Base-by-base conservation (phyloP, 2,797 vertebrate species). In the Chromis chromis region DNA sequence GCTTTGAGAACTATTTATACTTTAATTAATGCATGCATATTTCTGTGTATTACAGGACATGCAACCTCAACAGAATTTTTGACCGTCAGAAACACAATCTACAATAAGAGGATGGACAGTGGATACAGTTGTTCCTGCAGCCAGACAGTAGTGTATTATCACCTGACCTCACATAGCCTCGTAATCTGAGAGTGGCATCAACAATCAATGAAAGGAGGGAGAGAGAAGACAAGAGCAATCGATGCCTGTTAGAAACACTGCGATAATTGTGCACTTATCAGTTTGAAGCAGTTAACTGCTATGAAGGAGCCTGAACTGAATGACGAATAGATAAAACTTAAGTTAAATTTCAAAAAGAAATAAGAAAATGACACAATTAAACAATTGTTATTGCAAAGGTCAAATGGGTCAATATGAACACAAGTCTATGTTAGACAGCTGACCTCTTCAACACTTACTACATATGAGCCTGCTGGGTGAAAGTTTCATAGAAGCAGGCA, bases 241-340 rank as follows among this genome's bases (percentile, higher is more conserved):
- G 80, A 94, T 94, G 85, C 60, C 85, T 70, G 87, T 90, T 86
- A 84, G 82, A 86, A 91, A 91, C 84, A 78, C 65, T 63, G 44
- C 19, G 42, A 83, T 88, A 92, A 93, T 89, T 92, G 88, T 75
- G 65, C 81, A 89, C 86, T 91, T 93, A 93, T 93, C 92, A 83
- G 82, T 74, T 79, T 79, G 75, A 70, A 68, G 70, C 81, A 79
- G 82, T 69, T 64, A 81, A 82, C 83, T 31, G 73, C 78, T 66
- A 33, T 79, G 70, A 91, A 85, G 67, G 68, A 79, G 78, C 67
- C 44, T 60, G 69, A 82, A 80, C 44, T 74, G 57, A 66, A 62
- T 27, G 61, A 85, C 56, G 71, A 69, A 71, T 55, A 85, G 72
- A 83, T 74, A 62, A 75, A 59, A 64, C 44, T 68, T 54, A 16